Conservation (phyloP, 2,888 invertebrate genomes). For the Muscina levida region DNA sequence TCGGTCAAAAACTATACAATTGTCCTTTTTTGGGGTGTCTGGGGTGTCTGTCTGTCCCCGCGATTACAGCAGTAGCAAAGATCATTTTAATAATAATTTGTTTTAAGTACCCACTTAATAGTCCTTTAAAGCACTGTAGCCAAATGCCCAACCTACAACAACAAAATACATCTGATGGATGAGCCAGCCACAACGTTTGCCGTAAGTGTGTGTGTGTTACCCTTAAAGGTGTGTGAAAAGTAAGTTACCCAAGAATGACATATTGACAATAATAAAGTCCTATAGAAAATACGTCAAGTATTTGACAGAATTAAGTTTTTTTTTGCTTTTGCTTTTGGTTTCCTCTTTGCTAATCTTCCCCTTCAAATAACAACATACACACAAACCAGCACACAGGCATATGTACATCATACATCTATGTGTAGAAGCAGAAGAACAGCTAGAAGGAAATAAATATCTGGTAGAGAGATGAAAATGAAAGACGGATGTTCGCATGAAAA, state of each 20-base stretch:
- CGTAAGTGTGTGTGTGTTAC: neutral
- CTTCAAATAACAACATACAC: neutral
- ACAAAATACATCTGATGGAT: neutral
- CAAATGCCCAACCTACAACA: neutral
- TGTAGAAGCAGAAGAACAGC: neutral
- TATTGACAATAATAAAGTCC: conserved; percentile 51
- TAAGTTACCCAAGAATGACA: conserved; percentile 40
- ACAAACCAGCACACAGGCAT: conserved; percentile 10
- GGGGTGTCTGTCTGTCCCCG: no score
- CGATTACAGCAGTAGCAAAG: no score
- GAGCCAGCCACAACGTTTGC: neutral
- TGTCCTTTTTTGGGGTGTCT: no score
- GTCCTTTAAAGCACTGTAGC: no score
- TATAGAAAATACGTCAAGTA: conserved; percentile 49
- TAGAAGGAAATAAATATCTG: conserved; percentile 15
- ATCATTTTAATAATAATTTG: no score
- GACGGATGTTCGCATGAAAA: conserved; percentile 3
- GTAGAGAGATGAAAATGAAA: neutral
- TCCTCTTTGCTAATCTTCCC: neutral
- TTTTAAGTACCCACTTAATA: no score
- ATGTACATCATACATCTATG: neutral
- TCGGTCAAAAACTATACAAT: no score
- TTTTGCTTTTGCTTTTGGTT: conserved; percentile 27
- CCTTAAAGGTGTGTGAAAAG: neutral
- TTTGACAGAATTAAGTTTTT: conserved; percentile 47